phyloP scores from a whole-genome alignment of 2,113 vertebrate genomes.

The Chitala chitala region DNA sequence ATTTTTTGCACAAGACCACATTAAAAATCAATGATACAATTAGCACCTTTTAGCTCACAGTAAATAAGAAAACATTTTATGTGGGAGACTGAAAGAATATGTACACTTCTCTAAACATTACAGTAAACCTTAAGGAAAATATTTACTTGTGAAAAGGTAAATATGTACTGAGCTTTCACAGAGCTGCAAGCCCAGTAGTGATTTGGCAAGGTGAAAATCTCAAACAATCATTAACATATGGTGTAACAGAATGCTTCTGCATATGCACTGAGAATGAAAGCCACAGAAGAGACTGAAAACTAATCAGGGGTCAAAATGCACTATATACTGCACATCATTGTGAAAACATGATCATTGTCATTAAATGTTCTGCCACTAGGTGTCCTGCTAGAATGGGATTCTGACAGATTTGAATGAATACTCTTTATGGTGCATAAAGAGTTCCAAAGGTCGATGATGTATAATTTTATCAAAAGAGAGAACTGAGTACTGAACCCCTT shows the following conservation, averaged over 20 bases:
- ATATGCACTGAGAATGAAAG: not conserved
- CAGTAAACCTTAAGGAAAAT: not conserved
- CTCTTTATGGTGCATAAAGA: constrained; percentile 19
- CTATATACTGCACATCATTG: not conserved
- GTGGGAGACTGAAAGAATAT: constrained; percentile 7
- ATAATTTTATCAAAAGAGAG: too few species aligned
- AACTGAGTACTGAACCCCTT: too few species aligned
- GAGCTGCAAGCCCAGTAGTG: not conserved
- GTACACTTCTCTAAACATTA: too few species aligned
- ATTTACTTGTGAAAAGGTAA: not conserved
- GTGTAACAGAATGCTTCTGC: not conserved
- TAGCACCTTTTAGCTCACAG: too few species aligned
- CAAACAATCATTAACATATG: not conserved
- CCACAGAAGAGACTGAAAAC: not conserved
- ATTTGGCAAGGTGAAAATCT: not conserved
- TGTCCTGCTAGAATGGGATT: constrained; percentile 41
- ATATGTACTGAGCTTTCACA: not conserved
- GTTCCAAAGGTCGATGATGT: not conserved
- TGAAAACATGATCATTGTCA: not conserved
- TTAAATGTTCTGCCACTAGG: constrained; percentile 39
- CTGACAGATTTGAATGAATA: constrained; percentile 12
- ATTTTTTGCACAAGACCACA: too few species aligned
- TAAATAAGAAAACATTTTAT: too few species aligned
- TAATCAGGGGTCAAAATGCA: too few species aligned
- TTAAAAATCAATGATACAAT: too few species aligned